A percentile compares a stretch with the other conserved stretches of the same genome.
Evolutionary conservation across 2,888 invertebrate genomes (phyloP).

Genomic region (Rhamphomyia laevipes): DNA sequence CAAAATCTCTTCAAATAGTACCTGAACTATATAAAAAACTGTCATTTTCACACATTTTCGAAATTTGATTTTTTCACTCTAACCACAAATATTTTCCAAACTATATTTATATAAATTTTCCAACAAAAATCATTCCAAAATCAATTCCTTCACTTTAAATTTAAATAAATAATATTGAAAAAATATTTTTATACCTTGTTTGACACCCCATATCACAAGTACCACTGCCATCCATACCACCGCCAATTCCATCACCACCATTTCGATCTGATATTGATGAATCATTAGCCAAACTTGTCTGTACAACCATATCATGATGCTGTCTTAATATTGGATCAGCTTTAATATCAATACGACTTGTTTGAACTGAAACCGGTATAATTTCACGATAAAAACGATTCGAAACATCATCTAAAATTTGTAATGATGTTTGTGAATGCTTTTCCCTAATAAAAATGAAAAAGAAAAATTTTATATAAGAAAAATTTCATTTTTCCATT

Average conservation of each 20-base stretch:
- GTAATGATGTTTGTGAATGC: conserved; percentile 34
- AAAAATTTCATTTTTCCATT: not conserved
- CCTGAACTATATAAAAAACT: no score
- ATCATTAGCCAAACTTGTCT: conserved; percentile 29
- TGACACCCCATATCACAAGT: conserved; percentile 71
- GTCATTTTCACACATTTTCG: no score
- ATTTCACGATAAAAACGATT: conserved; percentile 35
- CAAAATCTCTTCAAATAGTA: no score
- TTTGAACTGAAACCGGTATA: conserved; percentile 28
- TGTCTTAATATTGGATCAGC: conserved; percentile 20
- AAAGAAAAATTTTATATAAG: not conserved
- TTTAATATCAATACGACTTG: conserved; percentile 30
- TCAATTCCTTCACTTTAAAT: no score
- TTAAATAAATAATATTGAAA: not conserved
- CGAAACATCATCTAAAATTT: conserved; percentile 36
- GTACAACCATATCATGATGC: conserved; percentile 32
- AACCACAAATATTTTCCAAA: no score
- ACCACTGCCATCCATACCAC: conserved; percentile 29
- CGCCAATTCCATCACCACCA: conserved; percentile 10
- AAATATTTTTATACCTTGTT: conserved; percentile 54
- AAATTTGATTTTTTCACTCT: no score
- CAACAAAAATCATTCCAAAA: no score
- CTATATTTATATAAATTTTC: no score
- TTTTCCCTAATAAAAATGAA: conserved; percentile 24
- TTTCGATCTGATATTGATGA: conserved; percentile 11